Base-by-base conservation (phyloP, 2,888 invertebrate genomes). In the Drosophila atroscutellata region DNA sequence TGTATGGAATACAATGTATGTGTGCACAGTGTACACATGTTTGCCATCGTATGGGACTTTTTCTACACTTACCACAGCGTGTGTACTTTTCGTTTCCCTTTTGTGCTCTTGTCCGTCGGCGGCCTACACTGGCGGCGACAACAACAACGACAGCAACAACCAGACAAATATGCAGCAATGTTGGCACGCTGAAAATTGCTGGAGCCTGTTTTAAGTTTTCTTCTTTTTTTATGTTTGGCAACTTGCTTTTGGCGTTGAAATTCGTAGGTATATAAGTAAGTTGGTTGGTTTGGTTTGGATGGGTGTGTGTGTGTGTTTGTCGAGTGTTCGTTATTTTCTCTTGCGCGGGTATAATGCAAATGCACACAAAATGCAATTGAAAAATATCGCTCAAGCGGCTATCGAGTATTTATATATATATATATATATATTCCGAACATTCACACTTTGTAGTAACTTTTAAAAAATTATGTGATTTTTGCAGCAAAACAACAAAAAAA, bases 131-230 rank as follows among this genome's bases (percentile, higher is more conserved):
- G 72, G 73, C 70, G 62, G 51, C 70, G 51, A 67, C 77, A 45
- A 67, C 74, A 65, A 75, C 72, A 75, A 77, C 70, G 51, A 64
- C 77, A 45, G 64, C 74, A 65, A 70, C 72, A 75, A 77, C 73
- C 26, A 36, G 15, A 75, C 75, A 70, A 58, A 63, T 72, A 58
- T 72, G 69, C 65, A 80, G 81, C 66, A 58, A 72, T 65, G 75
- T 78, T 80, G 62, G 77, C 83, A 76, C 83, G 80, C 83, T 75
- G 83, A 72, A 45, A 75, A 80, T 62, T 71, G 72, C 76, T 78
- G 71, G 71, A 78, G 77, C 80, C 76, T 72, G 80, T 80, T 75
- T 45, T 24, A 45, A 15, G 15, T 45, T 45, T 45, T 45, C 15
- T 24, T 20, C 13, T 69, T 77, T 65, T 73, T 73, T 72, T 68